These are phyloP conservation scores for Pollenia griseotomentosa DNA, from an alignment of 2,888 invertebrate species.

Conservation along the genomic window DNA sequence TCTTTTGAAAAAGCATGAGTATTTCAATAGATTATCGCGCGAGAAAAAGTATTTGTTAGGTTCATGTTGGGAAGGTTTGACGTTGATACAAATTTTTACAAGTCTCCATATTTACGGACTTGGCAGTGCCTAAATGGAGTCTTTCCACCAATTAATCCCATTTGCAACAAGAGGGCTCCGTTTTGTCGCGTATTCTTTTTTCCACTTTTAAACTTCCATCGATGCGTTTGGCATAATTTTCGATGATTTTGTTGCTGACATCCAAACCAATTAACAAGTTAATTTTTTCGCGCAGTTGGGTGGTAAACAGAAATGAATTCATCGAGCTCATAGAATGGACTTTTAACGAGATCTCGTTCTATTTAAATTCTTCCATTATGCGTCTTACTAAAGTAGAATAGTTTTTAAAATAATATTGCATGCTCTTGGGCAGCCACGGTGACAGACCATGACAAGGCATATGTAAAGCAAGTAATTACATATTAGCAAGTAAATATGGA, in stretches of 20 bases:
- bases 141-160: conserved; percentile 87
- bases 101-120: conserved; percentile 86
- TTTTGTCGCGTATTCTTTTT: conserved; percentile 78
- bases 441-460: conserved; percentile 90
- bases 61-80: conserved; percentile 85
- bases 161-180: conserved; percentile 87
- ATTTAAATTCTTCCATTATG: conserved; percentile 87
- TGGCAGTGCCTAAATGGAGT: conserved; percentile 85
- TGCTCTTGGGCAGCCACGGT: conserved; percentile 88
- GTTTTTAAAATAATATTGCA: conserved; percentile 84
- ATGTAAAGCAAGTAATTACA: conserved; percentile 87
- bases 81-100: conserved; percentile 86
- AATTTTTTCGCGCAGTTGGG: conserved; percentile 86
- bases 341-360: conserved; percentile 88
- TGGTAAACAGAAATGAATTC: conserved; percentile 86
- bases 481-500: conserved; percentile 85
- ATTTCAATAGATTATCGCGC: conserved; percentile 88
- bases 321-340: conserved; percentile 89
- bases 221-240: conserved; percentile 82
- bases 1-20: conserved; percentile 81
- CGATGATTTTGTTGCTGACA: conserved; percentile 75
- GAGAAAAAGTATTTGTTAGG: conserved; percentile 87
- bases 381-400: conserved; percentile 85
- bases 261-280: conserved; percentile 82
- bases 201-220: conserved; percentile 84